phyloP scores from a whole-genome alignment of 2,113 vertebrate genomes.

The Charina bottae region DNA sequence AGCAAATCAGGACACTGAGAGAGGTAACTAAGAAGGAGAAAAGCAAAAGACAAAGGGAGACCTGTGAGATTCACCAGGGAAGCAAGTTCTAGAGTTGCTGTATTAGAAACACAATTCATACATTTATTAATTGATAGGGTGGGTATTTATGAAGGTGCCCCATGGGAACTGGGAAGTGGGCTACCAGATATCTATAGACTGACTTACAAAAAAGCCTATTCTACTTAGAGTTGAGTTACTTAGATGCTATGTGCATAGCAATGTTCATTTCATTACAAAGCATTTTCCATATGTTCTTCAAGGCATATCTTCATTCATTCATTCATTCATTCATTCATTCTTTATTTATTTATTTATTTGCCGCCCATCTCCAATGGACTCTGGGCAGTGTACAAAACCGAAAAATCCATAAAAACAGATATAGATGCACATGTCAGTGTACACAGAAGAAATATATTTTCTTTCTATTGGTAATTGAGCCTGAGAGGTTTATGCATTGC shows the following conservation, averaged over 20 bases:
- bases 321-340: not conserved
- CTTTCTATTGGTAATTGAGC: constrained; percentile 29
- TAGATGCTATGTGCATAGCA: not conserved
- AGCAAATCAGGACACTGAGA: not conserved
- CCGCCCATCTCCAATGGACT: not conserved
- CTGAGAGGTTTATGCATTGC: constrained; percentile 38
- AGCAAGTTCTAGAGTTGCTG: not conserved
- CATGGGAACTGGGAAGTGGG: not conserved
- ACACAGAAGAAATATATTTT: constrained; percentile 43
- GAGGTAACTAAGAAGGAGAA: not conserved
- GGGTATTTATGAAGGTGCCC: not conserved
- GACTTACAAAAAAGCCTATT: not conserved
- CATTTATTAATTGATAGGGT: not conserved
- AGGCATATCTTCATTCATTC: not conserved
- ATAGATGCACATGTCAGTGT: not conserved
- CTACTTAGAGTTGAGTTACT: not conserved
- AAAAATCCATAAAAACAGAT: not conserved
- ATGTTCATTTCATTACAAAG: constrained; percentile 30
- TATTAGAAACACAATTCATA: not conserved
- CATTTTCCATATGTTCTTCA: constrained; percentile 34
- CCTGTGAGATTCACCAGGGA: not conserved
- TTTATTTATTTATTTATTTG: not conserved
- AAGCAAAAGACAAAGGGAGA: not conserved
- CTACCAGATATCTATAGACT: not conserved
- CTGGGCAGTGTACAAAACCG: not conserved